Percentiles rank a stretch among this genome's conserved stretches.
phyloP scores from a whole-genome alignment of 2,113 vertebrate species.

The Ifrita kowaldi region DNA sequence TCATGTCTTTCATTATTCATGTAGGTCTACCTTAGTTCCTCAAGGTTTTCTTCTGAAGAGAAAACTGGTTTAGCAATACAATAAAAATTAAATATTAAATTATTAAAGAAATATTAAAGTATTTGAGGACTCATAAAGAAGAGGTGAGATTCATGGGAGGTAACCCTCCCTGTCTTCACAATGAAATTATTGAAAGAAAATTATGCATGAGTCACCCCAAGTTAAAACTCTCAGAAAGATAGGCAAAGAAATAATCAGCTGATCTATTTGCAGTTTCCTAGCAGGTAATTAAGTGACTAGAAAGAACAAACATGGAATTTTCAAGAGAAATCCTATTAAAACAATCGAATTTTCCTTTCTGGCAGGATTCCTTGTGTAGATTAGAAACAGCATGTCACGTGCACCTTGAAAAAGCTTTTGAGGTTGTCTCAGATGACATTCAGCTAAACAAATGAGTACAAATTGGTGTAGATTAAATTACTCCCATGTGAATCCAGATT shows the following conservation, averaged over 20 bases:
- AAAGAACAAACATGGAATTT: background rate
- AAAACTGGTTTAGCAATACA: background rate
- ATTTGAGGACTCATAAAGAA: background rate
- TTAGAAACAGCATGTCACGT: background rate
- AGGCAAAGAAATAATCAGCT: background rate
- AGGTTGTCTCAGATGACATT: background rate
- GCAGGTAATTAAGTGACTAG: background rate
- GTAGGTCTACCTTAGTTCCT: background rate
- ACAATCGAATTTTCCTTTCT: background rate
- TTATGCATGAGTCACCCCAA: fast-evolving
- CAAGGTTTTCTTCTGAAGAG: background rate
- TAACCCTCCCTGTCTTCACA: background rate
- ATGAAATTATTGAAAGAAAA: background rate
- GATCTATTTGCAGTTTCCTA: background rate
- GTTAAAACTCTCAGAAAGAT: background rate
- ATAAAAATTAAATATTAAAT: background rate
- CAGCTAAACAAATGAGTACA: background rate
- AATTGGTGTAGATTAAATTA: background rate
- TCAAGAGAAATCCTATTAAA: background rate
- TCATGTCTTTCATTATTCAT: background rate
- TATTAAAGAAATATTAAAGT: background rate
- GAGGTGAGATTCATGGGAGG: background rate
- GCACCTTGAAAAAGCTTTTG: background rate
- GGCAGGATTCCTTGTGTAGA: background rate
- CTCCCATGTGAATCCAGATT: background rate